A percentile compares a stretch with the other conserved stretches of the same genome.
Conservation (phyloP, 2,797 vertebrate species). For the Tolypeutes matacus region DNA sequence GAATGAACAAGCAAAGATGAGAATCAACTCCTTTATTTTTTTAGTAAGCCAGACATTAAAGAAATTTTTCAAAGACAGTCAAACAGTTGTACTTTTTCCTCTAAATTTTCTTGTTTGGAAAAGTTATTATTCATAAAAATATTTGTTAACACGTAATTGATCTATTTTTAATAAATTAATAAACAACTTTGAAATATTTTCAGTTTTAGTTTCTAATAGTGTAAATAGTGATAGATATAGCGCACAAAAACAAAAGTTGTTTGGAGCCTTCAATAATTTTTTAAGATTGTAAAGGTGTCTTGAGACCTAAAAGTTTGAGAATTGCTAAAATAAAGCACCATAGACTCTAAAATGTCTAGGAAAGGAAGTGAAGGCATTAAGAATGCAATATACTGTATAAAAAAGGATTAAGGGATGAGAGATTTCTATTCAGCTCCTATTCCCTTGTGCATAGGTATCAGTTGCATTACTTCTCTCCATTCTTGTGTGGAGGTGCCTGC, state of each 20-base stretch:
- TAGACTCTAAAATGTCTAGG: too few relatives aligned
- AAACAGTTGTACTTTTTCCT: background rate
- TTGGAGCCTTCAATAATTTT: background rate
- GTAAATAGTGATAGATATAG: background rate
- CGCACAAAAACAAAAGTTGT: background rate
- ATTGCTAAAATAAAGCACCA: too few relatives aligned
- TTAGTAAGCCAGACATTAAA: background rate
- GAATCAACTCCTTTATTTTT: background rate
- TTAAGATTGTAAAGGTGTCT: background rate
- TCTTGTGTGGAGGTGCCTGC: background rate
- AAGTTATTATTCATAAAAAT: background rate
- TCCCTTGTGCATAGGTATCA: background rate
- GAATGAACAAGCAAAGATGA: slow-evolving; percentile 1
- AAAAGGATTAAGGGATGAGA: slow-evolving; percentile 12
- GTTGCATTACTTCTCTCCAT: background rate
- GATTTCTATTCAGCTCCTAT: background rate
- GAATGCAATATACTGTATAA: background rate
- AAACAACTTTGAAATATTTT: background rate
- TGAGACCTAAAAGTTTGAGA: too few relatives aligned
- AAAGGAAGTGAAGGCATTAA: background rate
- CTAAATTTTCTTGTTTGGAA: background rate
- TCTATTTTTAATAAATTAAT: slow-evolving; percentile 6
- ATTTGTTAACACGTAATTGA: background rate
- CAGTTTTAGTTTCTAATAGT: slow-evolving; percentile 3
- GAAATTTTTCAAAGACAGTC: slow-evolving; percentile 4